Conservation (phyloP, 1,140 invertebrate species). For the Rhagoletis zephyria region DNA sequence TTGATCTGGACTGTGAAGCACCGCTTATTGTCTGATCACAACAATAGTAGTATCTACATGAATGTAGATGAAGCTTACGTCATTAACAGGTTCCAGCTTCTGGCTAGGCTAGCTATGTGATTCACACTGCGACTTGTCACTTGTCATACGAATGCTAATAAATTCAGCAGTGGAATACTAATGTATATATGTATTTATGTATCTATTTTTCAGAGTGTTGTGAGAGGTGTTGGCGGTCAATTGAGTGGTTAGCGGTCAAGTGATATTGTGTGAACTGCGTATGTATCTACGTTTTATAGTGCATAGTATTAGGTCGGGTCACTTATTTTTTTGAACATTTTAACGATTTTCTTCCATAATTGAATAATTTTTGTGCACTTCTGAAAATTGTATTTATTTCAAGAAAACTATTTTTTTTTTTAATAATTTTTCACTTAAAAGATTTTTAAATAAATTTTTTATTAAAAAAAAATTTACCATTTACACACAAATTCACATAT, state of each 20-base stretch:
- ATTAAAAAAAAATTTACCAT: too few relatives aligned
- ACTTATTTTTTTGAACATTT: too few relatives aligned
- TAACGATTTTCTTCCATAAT: too few relatives aligned
- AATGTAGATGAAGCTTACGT: not conserved
- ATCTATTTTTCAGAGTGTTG: not conserved
- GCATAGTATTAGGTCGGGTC: too few relatives aligned
- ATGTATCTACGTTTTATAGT: not conserved
- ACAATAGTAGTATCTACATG: not conserved
- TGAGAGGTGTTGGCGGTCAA: not conserved
- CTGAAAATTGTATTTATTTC: too few relatives aligned
- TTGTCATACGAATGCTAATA: not conserved
- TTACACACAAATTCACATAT: too few relatives aligned
- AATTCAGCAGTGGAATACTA: not conserved
- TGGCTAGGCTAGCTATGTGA: not conserved
- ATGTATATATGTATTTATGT: not conserved
- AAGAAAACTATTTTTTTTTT: too few relatives aligned
- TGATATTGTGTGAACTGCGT: not conserved
- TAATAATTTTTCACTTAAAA: too few relatives aligned
- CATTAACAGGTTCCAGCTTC: slow-evolving; percentile 13
- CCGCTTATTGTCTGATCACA: not conserved
- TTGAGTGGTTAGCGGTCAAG: not conserved
- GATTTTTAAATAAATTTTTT: too few relatives aligned
- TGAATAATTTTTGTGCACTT: too few relatives aligned
- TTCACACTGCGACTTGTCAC: not conserved
- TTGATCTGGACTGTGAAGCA: not conserved